Base-by-base conservation (phyloP, 1,140 invertebrate genomes). In the Drosophila lini region DNA sequence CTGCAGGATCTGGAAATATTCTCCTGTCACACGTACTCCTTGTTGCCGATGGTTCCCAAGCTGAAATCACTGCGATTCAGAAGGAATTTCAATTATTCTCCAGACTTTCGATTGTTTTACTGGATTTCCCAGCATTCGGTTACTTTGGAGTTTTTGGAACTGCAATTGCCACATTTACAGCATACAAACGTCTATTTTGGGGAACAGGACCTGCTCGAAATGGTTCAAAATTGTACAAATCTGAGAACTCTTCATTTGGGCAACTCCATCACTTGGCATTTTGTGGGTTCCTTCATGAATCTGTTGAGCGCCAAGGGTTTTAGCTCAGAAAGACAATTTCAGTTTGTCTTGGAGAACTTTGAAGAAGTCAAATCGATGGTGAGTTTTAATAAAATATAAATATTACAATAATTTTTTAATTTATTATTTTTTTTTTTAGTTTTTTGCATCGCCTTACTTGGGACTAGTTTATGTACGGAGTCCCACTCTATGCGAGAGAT, bases 71-170 rank as follows among this genome's bases (percentile, higher is more conserved):
- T 59, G 0, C 22, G 19, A 59, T 59, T 32, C 19, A 22, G 16
- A n/a, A 32, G 13, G 6, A 59, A 59, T 7, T 2, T 4, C 0
- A 34, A 50, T 16, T 36, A 25, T 59, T 9, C 3, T 5, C 19
- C 9, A 5, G 15, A 60, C 3, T 22, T 52, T n/a, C 31, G 0
- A 13, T 0, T 48, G 15, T 50, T n/a, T 2, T 7, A n/a, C 28
- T 60, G 58, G 58, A 36, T 60, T 22, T 50, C 44, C 0, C 6
- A 8, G 7, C 58, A 60, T 11, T 15, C 9, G 1, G 5, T 13
- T 8, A 34, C 44, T 5, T 22, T 60, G 15, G 58, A 50, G 32
- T 19, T 50, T 50, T 22, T 60, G 32, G 58, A 60, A 28, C 10
- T 50, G 10, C 2, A 3, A 3, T 60, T 48, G 3, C 5, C n/a